Base-by-base conservation (phyloP, 2,888 invertebrate species). In the Pandemis cinnamomeana region DNA sequence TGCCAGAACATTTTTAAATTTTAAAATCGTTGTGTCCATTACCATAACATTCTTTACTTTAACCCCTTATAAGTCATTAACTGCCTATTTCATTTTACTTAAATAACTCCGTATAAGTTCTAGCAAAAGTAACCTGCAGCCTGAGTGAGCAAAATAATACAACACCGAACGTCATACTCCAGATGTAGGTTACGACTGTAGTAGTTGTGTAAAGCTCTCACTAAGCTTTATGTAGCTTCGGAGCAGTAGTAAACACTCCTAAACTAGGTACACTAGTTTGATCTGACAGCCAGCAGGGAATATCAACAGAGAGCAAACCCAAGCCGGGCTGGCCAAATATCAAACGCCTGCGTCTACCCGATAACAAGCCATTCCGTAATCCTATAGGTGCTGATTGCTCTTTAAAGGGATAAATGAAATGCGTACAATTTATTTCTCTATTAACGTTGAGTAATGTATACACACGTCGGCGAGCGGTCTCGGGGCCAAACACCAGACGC, bases 341-440 rank as follows among this genome's bases (percentile, higher is more conserved):
- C 81, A 80, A 80, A 79, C 79, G 86, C 84, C 85, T 89, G 89
- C 80, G 42, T 78, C 77, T 75, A 71, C 66, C 79, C 88, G 91
- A 92, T 92, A 92, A 85, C 87, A 82, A 80, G 81, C 82, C 79
- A 81, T 89, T 86, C 86, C 85, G 84, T 88, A 87, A 89, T 84
- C 82, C 71, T 83, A 84, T 85, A 86, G 85, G 84, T 84, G 83
- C 86, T 86, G 91, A 91, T 89, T 86, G 84, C 84, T 85, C 83
- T 88, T 89, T 89, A 91, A 92, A 89, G 91, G 91, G 91, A 91
- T 89, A 91, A 89, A 92, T 89, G 87, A 87, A 91, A 90, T 88
- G 86, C 85, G 84, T 85, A 87, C 89, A 92, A 91, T 92, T 93
- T 93, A 93, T 92, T 91, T 93, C 94, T 93, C 91, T 91, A 93